Evolutionary conservation across 1,140 invertebrate genomes (phyloP).

Genomic region (Adelges cooleyi): DNA sequence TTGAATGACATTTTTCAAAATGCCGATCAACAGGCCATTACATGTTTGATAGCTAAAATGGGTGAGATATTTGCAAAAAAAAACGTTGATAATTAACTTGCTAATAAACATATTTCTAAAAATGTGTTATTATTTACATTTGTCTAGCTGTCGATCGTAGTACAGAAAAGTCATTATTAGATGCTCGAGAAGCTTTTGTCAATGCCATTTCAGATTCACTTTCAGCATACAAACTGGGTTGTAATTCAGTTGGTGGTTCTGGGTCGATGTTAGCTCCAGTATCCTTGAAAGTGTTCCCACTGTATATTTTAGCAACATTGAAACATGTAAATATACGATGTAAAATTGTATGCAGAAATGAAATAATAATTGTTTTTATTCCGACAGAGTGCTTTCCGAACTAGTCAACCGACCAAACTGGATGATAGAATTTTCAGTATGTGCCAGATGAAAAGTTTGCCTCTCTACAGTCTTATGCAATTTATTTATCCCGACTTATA

Average conservation of each 20-base stretch:
- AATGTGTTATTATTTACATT: neutral
- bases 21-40: slow-evolving; percentile 92
- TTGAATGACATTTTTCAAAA: slow-evolving; percentile 74
- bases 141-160: slow-evolving; percentile 80
- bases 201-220: slow-evolving; percentile 89
- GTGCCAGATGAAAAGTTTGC: slow-evolving; percentile 85
- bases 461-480: slow-evolving; percentile 68
- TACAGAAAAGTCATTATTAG: slow-evolving; percentile 67
- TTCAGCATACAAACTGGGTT: slow-evolving; percentile 61
- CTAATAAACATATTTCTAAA: neutral
- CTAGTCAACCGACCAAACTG: slow-evolving; percentile 70
- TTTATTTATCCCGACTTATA: slow-evolving; percentile 89
- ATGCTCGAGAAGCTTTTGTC: slow-evolving; percentile 91
- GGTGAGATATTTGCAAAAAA: slow-evolving; percentile 44
- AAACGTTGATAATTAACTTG: slow-evolving; percentile 1
- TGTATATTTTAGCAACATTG: slow-evolving; percentile 80
- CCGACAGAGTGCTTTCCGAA: slow-evolving; percentile 68
- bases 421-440: slow-evolving; percentile 90
- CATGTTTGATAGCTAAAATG: slow-evolving; percentile 90
- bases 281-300: slow-evolving; percentile 67
- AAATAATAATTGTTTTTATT: neutral
- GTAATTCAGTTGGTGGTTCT: slow-evolving; percentile 45
- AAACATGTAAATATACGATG: slow-evolving; percentile 73
- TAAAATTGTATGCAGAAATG: neutral
- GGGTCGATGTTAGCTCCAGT: slow-evolving; percentile 58